phyloP scores from a whole-genome alignment of 2,888 invertebrate species.

The Drosophila paramelanica region DNA sequence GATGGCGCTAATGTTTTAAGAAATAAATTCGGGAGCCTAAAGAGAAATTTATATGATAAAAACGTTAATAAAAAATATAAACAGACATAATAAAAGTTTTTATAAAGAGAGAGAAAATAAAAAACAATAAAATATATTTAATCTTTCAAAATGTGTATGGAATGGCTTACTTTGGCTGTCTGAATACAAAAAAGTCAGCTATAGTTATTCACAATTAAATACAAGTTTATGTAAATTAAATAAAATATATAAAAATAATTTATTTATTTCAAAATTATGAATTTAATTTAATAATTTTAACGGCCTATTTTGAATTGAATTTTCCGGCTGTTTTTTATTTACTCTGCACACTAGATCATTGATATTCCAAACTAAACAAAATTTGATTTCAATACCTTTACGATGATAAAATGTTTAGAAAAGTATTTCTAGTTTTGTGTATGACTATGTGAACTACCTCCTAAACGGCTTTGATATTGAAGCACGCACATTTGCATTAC shows the following conservation, averaged over 20 bases:
- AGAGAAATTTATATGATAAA: background rate
- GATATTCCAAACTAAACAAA: background rate
- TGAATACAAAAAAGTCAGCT: too few species aligned
- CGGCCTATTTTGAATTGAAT: background rate
- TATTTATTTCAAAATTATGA: too few species aligned
- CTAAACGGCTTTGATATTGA: conserved; percentile 14
- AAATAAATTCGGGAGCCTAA: background rate
- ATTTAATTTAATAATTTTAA: too few species aligned
- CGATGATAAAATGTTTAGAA: background rate
- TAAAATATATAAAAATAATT: too few species aligned
- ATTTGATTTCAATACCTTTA: background rate
- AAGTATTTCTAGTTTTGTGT: background rate
- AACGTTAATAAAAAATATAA: background rate
- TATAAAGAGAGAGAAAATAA: too few species aligned
- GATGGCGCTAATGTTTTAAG: conserved; percentile 54
- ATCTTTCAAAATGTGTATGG: too few species aligned
- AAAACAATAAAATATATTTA: too few species aligned
- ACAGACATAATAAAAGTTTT: too few species aligned
- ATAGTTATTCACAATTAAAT: too few species aligned
- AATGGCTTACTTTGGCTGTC: too few species aligned
- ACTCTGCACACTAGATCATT: too few species aligned
- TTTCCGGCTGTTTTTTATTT: background rate
- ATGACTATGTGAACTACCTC: background rate
- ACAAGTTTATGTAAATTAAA: too few species aligned
- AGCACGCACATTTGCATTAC: conserved; percentile 22